Evolutionary conservation across 1,140 invertebrate genomes (phyloP).

Genomic region (Ephestia elutella): DNA sequence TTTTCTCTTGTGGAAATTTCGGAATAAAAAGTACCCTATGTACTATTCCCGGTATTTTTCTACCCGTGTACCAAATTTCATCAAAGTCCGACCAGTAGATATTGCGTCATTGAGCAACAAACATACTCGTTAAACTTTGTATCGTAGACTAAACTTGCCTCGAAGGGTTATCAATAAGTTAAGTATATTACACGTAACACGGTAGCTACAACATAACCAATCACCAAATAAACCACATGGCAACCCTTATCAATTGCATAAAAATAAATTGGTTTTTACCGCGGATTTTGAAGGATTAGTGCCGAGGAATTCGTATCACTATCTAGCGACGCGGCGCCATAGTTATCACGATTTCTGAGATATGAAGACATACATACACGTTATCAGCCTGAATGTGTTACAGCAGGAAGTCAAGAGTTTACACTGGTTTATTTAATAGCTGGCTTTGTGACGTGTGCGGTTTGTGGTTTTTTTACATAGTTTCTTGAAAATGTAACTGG

Average conservation of each 20-base stretch:
- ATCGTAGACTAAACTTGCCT: too few species aligned
- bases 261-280: background rate
- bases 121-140: too few species aligned
- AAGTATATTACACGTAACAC: too few species aligned
- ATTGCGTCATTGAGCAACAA: too few species aligned
- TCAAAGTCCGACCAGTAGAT: too few species aligned
- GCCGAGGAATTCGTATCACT: background rate
- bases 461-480: background rate
- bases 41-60: too few species aligned
- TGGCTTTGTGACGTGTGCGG: background rate
- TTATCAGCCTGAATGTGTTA: constrained; percentile 7
- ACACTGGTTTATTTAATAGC: background rate
- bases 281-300: background rate
- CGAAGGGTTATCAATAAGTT: too few species aligned
- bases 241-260: constrained; percentile 1
- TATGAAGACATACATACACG: constrained; percentile 13
- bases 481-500: too few species aligned
- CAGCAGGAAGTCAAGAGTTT: background rate
- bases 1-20: too few species aligned
- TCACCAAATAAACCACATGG: background rate
- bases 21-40: too few species aligned
- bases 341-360: constrained; percentile 26
- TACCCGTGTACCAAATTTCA: too few species aligned
- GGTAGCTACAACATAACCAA: too few species aligned
- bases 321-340: constrained; percentile 18